Conservation (phyloP, 2,888 invertebrate species). For the Eristalis arbustorum region DNA sequence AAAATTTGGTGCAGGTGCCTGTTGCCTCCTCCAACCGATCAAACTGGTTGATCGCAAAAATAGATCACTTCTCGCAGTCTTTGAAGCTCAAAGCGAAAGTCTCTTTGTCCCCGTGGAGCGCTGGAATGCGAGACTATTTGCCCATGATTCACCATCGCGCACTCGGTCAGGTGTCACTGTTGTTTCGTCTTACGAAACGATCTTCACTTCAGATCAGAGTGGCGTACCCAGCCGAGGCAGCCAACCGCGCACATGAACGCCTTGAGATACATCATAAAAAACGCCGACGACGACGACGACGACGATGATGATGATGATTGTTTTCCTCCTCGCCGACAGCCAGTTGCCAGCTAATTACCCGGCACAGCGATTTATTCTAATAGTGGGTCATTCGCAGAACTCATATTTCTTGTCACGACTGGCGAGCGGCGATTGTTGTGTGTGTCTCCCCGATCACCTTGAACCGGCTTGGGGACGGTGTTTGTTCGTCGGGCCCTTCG, state of each 20-base stretch:
- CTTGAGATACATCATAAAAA: background rate
- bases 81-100: background rate
- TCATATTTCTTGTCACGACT: background rate
- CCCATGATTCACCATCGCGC: background rate
- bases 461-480: background rate
- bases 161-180: background rate
- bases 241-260: background rate
- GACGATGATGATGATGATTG: background rate
- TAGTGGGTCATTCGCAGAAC: background rate
- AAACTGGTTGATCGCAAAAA: background rate
- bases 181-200: background rate
- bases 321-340: background rate
- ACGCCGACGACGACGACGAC: background rate
- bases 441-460: background rate
- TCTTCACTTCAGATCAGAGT: background rate
- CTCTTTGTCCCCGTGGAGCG: background rate
- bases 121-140: background rate
- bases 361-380: background rate
- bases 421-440: background rate
- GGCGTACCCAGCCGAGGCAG: background rate
- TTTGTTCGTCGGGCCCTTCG: background rate
- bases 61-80: background rate
- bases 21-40: too few relatives aligned
- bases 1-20: too few relatives aligned
- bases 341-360: background rate